These are phyloP conservation scores for Colostygia pectinataria DNA, from an alignment of 2,888 invertebrate species.

Conservation along the genomic window DNA sequence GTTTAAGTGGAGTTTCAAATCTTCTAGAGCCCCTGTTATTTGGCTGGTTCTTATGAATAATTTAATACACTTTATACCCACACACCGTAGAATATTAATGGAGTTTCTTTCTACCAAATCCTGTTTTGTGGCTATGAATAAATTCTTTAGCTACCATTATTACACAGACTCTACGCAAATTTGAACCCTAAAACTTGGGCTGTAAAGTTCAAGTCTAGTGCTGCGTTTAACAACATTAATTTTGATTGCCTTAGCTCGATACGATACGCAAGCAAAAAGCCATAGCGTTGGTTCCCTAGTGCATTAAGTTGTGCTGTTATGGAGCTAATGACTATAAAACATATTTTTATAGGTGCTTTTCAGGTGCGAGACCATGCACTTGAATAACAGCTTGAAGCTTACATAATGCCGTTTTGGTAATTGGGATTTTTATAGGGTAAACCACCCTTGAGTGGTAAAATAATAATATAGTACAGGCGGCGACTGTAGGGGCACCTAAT, in stretches of 20 bases:
- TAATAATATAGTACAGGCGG: no score
- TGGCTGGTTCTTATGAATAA: slow-evolving; percentile 46
- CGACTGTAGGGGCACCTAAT: no score
- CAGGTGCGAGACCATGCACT: no score
- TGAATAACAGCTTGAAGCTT: no score
- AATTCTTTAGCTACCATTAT: slow-evolving; percentile 24
- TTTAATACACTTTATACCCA: slow-evolving; percentile 46
- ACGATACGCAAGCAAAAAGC: slow-evolving; percentile 10
- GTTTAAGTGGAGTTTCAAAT: slow-evolving; percentile 10
- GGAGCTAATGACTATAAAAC: slow-evolving; percentile 5
- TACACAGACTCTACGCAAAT: background rate
- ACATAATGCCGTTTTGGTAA: no score
- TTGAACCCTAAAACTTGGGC: background rate
- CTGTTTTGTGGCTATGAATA: slow-evolving; percentile 40
- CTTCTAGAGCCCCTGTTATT: background rate
- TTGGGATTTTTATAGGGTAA: no score
- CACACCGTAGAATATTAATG: slow-evolving; percentile 44
- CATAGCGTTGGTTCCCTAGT: background rate
- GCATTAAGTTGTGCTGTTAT: slow-evolving; percentile 1
- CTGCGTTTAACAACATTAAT: no score
- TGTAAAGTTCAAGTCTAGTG: slow-evolving; percentile 7
- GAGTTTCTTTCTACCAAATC: slow-evolving; percentile 41
- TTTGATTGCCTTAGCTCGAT: background rate
- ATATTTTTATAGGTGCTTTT: background rate
- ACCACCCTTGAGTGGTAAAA: no score